These are phyloP conservation scores for Condylura cristata DNA, from an alignment of 2,113 vertebrate genomes.

Conservation along the genomic window DNA sequence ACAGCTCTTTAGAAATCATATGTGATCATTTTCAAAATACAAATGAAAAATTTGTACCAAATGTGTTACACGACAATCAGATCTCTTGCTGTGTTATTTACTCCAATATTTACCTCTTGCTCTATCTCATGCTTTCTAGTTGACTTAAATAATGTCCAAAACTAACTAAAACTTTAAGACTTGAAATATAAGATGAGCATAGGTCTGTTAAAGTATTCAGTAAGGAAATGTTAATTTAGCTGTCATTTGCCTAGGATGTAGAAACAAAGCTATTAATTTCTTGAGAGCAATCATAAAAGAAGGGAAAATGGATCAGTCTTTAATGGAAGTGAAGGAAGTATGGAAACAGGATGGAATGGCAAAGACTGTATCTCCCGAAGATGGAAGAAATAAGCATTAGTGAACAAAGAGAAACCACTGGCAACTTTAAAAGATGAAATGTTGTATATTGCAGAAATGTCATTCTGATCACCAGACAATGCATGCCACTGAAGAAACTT, in stretches of 20 bases:
- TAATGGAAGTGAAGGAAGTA: background rate
- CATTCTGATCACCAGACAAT: background rate
- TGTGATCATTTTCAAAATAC: background rate
- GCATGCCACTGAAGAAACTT: background rate
- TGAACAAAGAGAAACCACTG: background rate
- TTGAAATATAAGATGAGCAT: background rate
- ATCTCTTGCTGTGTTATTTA: background rate
- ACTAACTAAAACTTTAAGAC: background rate
- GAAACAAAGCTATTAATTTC: background rate
- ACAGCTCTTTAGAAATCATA: background rate
- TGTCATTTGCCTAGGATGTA: background rate
- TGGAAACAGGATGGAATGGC: background rate
- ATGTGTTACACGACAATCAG: background rate
- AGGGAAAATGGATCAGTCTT: fast-evolving
- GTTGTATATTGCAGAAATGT: background rate
- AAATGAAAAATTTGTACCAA: background rate
- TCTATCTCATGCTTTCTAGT: background rate
- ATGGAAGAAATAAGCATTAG: background rate
- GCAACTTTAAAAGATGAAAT: background rate
- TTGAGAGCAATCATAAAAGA: background rate
- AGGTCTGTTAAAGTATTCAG: background rate
- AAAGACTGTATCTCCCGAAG: background rate
- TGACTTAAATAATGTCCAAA: background rate
- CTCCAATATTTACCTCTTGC: background rate
- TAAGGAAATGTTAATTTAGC: background rate